These are phyloP conservation scores for Drosophila lacicola DNA, from an alignment of 2,888 invertebrate genomes.

Conservation along the genomic window DNA sequence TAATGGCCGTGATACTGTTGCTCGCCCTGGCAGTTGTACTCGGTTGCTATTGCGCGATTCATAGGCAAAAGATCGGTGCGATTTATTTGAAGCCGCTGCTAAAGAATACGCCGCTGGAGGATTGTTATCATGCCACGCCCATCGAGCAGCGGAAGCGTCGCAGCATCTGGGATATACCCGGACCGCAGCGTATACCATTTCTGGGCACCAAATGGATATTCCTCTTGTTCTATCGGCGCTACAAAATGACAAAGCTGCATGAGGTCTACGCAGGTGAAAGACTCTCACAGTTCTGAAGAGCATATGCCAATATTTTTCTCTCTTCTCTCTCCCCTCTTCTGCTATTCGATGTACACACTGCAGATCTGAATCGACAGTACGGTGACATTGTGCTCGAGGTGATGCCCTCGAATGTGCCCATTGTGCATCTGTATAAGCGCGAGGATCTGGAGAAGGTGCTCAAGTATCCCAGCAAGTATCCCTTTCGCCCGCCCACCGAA, in stretches of 20 bases:
- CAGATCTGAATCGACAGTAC: slow-evolving; percentile 90
- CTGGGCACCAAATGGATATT: slow-evolving; percentile 93
- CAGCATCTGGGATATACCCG: slow-evolving; percentile 88
- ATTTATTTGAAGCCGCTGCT: slow-evolving; percentile 75
- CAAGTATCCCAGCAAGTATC: slow-evolving; percentile 90
- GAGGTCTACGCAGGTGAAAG: slow-evolving; percentile 91
- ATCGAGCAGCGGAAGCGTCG: slow-evolving; percentile 56
- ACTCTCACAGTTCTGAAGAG: slow-evolving; percentile 1
- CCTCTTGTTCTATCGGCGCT: slow-evolving; percentile 86
- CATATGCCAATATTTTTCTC: slow-evolving; percentile 18
- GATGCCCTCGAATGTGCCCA: slow-evolving; percentile 89
- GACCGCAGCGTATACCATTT: slow-evolving; percentile 90
- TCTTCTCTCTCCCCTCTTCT: not conserved
- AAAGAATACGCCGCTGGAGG: slow-evolving; percentile 64
- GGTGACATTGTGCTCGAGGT: slow-evolving; percentile 92
- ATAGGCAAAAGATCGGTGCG: slow-evolving; percentile 74
- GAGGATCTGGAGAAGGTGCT: slow-evolving; percentile 91
- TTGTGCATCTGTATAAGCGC: slow-evolving; percentile 90
- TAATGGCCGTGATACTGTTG: slow-evolving; percentile 84
- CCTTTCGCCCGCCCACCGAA: slow-evolving; percentile 93
- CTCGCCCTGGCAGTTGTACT: slow-evolving; percentile 81
- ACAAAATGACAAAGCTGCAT: slow-evolving; percentile 90
- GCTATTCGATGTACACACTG: not conserved
- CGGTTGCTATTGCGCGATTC: slow-evolving; percentile 81
- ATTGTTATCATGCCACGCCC: slow-evolving; percentile 75